These are phyloP conservation scores for Ascidia mentula DNA, from an alignment of 23 tunicate species.

Conservation along the genomic window DNA sequence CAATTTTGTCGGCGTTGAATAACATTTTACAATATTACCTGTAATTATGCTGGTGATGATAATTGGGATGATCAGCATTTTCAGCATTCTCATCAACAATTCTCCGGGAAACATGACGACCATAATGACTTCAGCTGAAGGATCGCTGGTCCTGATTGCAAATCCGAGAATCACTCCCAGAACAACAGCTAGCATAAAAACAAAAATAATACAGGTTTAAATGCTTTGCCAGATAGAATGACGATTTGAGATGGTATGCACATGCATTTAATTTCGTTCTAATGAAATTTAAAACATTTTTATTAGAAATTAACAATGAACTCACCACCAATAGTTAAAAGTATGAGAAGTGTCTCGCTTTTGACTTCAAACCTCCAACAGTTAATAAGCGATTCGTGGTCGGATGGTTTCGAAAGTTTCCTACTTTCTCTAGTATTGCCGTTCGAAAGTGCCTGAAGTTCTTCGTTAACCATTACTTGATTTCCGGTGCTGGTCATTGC, in stretches of 20 bases:
- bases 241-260: too few relatives aligned
- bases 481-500: too few relatives aligned
- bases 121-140: constrained; percentile 42
- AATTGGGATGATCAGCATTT: constrained; percentile 83
- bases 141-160: constrained; percentile 21
- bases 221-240: too few relatives aligned
- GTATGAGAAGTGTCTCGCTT: constrained; percentile 25
- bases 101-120: constrained; percentile 91
- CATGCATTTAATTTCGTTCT: too few relatives aligned
- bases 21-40: constrained; percentile 28
- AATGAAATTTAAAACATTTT: not conserved
- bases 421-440: not conserved
- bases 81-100: constrained; percentile 82
- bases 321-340: constrained; percentile 42
- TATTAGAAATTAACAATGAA: not conserved
- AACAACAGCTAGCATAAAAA: constrained; percentile 37
- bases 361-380: not conserved
- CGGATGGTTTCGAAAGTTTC: not conserved
- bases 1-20: too few relatives aligned
- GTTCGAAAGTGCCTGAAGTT: not conserved
- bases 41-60: constrained; percentile 76
- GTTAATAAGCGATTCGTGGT: not conserved
- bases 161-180: constrained; percentile 55
- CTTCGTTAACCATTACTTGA: not conserved
- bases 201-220: not conserved